Conservation (phyloP, 37 sponge, comb jelly and placozoan genomes). For the Mnemiopsis leidyi region DNA sequence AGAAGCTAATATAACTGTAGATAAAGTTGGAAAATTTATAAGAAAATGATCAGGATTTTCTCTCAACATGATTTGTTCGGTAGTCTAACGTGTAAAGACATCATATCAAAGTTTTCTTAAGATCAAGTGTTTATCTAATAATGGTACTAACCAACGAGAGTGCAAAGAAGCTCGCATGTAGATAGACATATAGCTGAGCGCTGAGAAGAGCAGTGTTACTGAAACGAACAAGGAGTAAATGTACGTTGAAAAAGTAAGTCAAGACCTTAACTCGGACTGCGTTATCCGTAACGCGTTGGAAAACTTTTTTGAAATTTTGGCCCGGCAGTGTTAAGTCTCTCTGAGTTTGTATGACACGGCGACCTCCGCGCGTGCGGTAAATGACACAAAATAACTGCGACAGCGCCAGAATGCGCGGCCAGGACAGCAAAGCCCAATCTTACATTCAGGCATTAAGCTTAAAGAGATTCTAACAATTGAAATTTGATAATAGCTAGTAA, state of each 20-base stretch:
- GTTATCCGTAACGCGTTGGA: neutral
- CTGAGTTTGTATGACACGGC: neutral
- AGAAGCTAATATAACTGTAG: too few relatives aligned
- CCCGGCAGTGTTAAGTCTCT: neutral
- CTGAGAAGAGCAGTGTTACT: too few relatives aligned
- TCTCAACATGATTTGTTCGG: conserved; percentile 44
- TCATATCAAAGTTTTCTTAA: conserved; percentile 26
- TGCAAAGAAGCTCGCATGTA: too few relatives aligned
- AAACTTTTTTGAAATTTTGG: neutral
- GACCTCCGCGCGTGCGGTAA: neutral
- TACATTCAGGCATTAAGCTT: too few relatives aligned
- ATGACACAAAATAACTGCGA: neutral
- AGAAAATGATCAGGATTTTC: conserved; percentile 23
- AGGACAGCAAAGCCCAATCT: too few relatives aligned
- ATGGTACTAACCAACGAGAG: too few relatives aligned
- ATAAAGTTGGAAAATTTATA: neutral
- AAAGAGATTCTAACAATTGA: too few relatives aligned
- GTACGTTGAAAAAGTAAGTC: neutral
- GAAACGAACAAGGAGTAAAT: too few relatives aligned
- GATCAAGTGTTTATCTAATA: too few relatives aligned
- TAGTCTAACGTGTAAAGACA: conserved; percentile 65
- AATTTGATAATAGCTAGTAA: too few relatives aligned
- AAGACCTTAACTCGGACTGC: neutral
- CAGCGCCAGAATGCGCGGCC: neutral
- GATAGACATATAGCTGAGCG: too few relatives aligned